These are phyloP conservation scores for Gavia stellata DNA, from an alignment of 2,113 vertebrate genomes.

Conservation along the genomic window DNA sequence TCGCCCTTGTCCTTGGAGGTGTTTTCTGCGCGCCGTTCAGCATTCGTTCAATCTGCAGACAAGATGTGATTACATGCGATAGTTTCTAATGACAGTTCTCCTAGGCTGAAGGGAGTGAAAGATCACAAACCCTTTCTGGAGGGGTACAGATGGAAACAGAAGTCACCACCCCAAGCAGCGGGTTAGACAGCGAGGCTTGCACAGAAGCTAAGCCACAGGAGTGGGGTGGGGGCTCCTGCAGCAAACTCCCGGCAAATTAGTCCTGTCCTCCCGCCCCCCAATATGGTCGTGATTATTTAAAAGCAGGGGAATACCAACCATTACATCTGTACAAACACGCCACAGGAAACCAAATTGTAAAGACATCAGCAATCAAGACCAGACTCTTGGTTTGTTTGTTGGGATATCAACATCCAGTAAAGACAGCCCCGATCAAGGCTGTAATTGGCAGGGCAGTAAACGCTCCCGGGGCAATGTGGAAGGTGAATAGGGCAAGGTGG, in stretches of 20 bases:
- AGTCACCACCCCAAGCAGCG: background rate
- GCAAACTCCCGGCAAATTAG: background rate
- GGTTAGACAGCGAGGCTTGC: background rate
- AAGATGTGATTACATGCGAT: background rate
- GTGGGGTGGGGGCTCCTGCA: background rate
- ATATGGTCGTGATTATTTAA: background rate
- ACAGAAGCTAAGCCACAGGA: background rate
- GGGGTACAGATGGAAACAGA: background rate
- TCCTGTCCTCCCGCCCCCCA: background rate
- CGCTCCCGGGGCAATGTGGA: background rate
- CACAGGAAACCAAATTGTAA: conserved; percentile 37
- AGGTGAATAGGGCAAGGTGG: conserved; percentile 12
- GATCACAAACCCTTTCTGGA: background rate
- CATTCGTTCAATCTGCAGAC: background rate
- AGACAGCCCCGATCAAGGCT: background rate
- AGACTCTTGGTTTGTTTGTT: conserved; percentile 34
- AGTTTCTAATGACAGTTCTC: background rate
- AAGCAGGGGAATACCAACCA: background rate
- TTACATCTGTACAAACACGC: conserved; percentile 28
- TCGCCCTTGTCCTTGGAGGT: background rate
- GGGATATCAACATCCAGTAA: background rate
- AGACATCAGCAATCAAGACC: conserved; percentile 35
- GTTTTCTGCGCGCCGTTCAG: background rate
- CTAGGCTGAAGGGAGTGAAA: background rate
- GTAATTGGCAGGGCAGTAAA: background rate